Conservation (phyloP, 2,113 vertebrate species). For the Callionymus lyra region DNA sequence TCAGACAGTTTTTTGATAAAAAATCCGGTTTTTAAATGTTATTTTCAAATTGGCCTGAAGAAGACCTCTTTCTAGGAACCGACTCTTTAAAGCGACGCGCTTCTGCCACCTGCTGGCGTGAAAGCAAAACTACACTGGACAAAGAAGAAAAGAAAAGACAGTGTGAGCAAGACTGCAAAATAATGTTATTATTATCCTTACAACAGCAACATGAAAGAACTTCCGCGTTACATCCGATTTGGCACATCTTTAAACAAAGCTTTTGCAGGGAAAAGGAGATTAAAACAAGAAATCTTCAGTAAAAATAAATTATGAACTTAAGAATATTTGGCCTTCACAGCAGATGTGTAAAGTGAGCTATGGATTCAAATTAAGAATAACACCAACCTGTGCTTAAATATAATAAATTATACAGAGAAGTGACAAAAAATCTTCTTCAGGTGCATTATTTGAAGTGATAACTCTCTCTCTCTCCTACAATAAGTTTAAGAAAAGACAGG, state of each 20-base stretch:
- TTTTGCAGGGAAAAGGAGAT: conserved; percentile 4
- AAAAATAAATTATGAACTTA: conserved; percentile 17
- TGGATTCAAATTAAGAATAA: conserved; percentile 7
- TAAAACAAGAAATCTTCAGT: conserved; percentile 15
- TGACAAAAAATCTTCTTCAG: no score
- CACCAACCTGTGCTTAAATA: conserved; percentile 4
- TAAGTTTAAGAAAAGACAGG: conserved; percentile 9
- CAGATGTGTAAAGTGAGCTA: conserved; percentile 18
- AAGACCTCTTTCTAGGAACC: no score
- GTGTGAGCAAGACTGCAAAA: background rate
- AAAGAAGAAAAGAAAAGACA: background rate
- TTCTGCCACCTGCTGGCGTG: conserved; percentile 46
- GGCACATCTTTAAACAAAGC: conserved; percentile 33
- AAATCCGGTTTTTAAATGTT: no score
- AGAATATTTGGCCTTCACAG: conserved; percentile 19
- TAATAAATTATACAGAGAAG: no score
- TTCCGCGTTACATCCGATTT: conserved; percentile 12
- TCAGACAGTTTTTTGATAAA: background rate
- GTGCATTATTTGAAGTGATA: no score
- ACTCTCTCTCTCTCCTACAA: no score
- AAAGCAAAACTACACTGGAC: conserved; percentile 11
- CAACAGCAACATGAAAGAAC: background rate
- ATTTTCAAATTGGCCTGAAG: no score
- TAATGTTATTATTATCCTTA: background rate
- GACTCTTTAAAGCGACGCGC: conserved; percentile 19